A percentile compares a stretch with the other conserved stretches of the same genome.
Conservation (phyloP, 2,113 vertebrate species). For the Anoura caudifer region DNA sequence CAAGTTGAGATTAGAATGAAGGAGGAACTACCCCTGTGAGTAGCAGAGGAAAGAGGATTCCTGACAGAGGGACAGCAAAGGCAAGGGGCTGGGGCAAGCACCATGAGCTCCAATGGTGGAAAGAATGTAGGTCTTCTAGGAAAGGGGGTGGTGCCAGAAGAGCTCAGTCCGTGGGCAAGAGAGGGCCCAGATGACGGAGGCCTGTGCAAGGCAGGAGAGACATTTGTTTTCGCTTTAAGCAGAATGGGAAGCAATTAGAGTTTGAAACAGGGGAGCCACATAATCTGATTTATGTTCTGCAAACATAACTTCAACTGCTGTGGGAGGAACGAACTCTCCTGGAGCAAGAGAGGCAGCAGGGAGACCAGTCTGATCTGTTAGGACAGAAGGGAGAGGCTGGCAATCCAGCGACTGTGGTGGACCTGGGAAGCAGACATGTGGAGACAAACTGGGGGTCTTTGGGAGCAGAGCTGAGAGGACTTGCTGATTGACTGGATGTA, state of each 20-base stretch:
- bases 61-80: background rate
- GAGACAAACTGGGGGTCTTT: background rate
- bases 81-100: fast-evolving
- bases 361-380: background rate
- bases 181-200: background rate
- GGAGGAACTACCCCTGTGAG: background rate
- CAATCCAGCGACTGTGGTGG: background rate
- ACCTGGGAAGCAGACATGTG: background rate
- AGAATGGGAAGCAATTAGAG: background rate
- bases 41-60: background rate
- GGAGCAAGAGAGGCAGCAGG: background rate
- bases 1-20: background rate
- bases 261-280: background rate
- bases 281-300: background rate
- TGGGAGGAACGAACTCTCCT: background rate
- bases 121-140: background rate
- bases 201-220: background rate
- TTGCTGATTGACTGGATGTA: background rate
- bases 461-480: background rate
- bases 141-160: background rate
- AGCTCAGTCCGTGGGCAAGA: fast-evolving
- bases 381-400: background rate
- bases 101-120: too few relatives aligned
- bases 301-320: background rate
- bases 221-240: background rate